phyloP scores from a whole-genome alignment of 2,797 vertebrate species.

The Muscicapa comitata region DNA sequence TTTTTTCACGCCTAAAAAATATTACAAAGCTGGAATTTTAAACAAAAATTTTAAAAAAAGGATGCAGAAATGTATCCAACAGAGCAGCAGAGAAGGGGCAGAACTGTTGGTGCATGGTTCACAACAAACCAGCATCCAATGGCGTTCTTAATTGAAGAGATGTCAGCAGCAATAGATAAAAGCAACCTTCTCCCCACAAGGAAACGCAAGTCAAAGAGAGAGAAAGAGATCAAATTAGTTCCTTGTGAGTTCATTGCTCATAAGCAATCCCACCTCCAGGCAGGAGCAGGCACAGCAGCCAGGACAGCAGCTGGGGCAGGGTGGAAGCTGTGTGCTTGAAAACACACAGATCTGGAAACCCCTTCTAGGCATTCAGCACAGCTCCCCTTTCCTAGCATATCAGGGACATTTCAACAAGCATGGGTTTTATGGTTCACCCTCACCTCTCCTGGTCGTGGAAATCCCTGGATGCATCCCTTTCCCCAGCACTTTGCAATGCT shows the following conservation, averaged over 20 bases:
- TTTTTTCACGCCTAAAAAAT: neutral
- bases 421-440: neutral
- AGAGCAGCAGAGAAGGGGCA: neutral
- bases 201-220: neutral
- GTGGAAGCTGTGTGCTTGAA: rapidly evolving
- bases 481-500: rapidly evolving
- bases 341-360: rapidly evolving
- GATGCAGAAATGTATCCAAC: neutral
- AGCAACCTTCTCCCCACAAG: neutral
- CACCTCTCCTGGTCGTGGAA: rapidly evolving
- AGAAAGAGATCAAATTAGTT: neutral
- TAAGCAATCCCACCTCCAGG: neutral
- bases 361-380: rapidly evolving
- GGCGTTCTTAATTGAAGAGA: neutral
- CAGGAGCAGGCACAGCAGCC: rapidly evolving
- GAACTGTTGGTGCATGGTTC: neutral
- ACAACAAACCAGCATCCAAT: neutral
- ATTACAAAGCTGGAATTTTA: neutral
- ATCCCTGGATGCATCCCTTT: neutral
- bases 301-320: neutral
- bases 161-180: neutral
- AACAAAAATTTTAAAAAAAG: neutral
- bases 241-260: neutral
- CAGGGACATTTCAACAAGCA: neutral
- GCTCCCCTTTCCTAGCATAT: neutral